Percentiles rank a stretch among this genome's conserved stretches.
phyloP scores from a whole-genome alignment of 2,888 invertebrate genomes.

The Tetranychus truncatus region DNA sequence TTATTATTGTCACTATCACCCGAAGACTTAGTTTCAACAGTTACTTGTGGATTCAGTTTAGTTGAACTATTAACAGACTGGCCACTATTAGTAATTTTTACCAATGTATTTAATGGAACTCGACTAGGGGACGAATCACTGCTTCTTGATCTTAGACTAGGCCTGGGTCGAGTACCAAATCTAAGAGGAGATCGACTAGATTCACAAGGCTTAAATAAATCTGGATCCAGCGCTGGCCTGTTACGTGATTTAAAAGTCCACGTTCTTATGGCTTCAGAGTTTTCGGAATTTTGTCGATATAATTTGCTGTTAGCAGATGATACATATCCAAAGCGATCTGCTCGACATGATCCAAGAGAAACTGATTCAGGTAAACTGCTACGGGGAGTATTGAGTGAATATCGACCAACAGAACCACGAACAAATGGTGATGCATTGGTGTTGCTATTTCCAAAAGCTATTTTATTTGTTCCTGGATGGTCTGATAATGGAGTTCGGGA shows the following conservation, averaged over 20 bases:
- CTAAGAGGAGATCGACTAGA: background rate
- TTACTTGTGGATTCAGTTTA: no score
- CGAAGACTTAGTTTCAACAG: background rate
- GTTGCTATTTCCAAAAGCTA: background rate
- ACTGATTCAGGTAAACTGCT: background rate
- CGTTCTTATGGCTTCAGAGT: background rate
- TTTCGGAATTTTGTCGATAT: background rate
- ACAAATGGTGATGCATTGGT: background rate
- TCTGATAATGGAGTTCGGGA: conserved; percentile 2
- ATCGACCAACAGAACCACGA: background rate
- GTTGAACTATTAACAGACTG: background rate
- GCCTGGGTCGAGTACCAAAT: background rate
- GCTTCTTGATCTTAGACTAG: background rate
- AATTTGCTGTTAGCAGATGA: background rate
- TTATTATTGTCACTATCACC: background rate
- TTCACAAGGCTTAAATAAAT: background rate
- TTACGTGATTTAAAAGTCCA: background rate
- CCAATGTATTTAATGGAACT: background rate
- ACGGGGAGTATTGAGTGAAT: background rate
- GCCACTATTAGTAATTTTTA: background rate
- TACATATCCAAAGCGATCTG: background rate
- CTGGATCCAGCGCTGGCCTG: background rate
- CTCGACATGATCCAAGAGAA: background rate
- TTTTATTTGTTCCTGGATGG: background rate
- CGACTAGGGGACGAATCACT: background rate